Conservation (phyloP, 2,888 invertebrate genomes). For the Macrostomum cliftonense region DNA sequence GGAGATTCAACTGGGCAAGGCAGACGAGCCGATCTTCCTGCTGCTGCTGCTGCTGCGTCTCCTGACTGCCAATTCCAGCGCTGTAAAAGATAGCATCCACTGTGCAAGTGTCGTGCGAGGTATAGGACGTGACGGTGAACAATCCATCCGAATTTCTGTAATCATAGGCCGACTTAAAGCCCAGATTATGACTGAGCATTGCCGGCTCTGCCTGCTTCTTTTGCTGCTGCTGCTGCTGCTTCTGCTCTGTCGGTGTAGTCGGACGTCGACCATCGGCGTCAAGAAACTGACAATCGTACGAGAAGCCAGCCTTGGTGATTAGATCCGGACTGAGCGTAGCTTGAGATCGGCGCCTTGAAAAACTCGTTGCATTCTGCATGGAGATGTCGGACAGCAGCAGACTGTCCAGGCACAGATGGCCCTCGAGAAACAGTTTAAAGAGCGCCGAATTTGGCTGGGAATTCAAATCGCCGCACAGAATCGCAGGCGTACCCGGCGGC, state of each 20-base stretch:
- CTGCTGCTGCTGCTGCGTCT: slow-evolving; percentile 39
- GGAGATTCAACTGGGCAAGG: slow-evolving; percentile 48
- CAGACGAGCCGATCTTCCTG: slow-evolving; percentile 44
- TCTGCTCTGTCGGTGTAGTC: too few species aligned
- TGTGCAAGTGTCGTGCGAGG: slow-evolving; percentile 14
- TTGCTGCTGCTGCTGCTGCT: too few species aligned
- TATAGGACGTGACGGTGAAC: slow-evolving; percentile 18
- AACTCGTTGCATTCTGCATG: slow-evolving; percentile 26
- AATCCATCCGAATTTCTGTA: slow-evolving; percentile 31
- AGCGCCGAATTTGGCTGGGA: slow-evolving; percentile 55
- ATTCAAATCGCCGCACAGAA: slow-evolving; percentile 84
- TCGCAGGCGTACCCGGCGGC: slow-evolving; percentile 39
- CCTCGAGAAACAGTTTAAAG: slow-evolving; percentile 45
- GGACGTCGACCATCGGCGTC: background rate
- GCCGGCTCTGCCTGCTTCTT: background rate
- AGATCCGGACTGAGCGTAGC: slow-evolving; percentile 7
- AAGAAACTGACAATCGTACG: background rate
- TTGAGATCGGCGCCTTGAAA: slow-evolving; percentile 12
- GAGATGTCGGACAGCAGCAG: slow-evolving; percentile 25
- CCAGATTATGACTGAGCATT: slow-evolving; percentile 48
- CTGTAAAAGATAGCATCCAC: slow-evolving; percentile 76
- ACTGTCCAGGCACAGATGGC: slow-evolving; percentile 41
- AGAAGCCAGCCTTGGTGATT: slow-evolving; percentile 12
- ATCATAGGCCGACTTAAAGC: slow-evolving; percentile 51
- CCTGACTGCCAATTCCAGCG: slow-evolving; percentile 22